Evolutionary conservation across 2,797 vertebrate genomes (phyloP), one percentile per base, ranked within the genome.

Genomic region (Vultur gryphus): DNA sequence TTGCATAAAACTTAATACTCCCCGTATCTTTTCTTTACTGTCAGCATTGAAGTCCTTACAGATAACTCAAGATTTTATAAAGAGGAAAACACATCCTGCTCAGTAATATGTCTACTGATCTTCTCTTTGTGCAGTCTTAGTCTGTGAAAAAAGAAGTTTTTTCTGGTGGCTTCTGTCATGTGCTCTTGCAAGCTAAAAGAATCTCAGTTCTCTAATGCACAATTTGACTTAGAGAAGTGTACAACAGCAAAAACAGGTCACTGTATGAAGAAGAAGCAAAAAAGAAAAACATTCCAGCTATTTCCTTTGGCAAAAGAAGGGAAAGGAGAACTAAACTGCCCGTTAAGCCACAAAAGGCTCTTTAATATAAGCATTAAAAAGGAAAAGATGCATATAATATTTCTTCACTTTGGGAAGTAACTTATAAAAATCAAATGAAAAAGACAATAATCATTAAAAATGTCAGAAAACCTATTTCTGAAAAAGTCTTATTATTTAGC

Each of bases 231-330:
- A 37, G 25, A 64, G 48, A 92, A 94, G 46, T 19, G 31, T 51
- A 20, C 58, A 90, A 93, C 48, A 73, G 82, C 57, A 69, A 85
- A 91, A 86, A 2, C 51, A 58, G 11, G 14, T 81, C 52, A 86
- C 26, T 51, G 8, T 39, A 58, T 10, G 54, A 89, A 91, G 46
- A 65, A 82, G 59, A 33, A 89, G 35, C 17, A 58, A 71, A 84
- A 71, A 43, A 57, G 37, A 70, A 78, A 93, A 92, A 85, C 29
- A 83, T n/a, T 51, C 20, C 48, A 91, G 43, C 29, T 81, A 89
- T 90, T 93, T 94, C 67, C 52, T 84, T 90, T 78, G 61, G 52
- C 84, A 91, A 73, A 78, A 89, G 64, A 83, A 79, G 26, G 10
- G 14, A 78, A 96, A 94, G 28, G 39, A 90, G 43, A 90, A 90